These are phyloP conservation scores for Steatocranus sp. DNA, from an alignment of 2,797 vertebrate species.

Conservation along the genomic window DNA sequence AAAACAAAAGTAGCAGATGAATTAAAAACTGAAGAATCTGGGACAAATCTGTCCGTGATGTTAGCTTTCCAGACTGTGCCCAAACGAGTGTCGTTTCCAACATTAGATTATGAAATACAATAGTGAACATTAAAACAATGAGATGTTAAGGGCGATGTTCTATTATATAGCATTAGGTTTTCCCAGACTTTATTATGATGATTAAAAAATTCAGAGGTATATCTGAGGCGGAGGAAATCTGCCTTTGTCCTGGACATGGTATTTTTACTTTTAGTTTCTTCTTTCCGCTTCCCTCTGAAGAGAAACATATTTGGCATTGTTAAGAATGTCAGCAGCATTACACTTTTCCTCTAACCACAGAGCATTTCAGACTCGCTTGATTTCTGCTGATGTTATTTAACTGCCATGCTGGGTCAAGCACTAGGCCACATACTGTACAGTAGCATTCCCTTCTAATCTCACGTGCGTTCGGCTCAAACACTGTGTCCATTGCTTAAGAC, in stretches of 20 bases:
- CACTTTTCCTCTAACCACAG: not conserved
- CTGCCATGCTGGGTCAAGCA: constrained; percentile 32
- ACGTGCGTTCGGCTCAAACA: constrained; percentile 48
- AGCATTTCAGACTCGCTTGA: not conserved
- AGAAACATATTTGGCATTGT: constrained; percentile 16
- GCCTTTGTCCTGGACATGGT: not conserved
- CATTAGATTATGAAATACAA: constrained; percentile 15
- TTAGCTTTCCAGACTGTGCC: constrained; percentile 41
- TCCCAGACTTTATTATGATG: not conserved
- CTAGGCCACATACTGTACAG: constrained; percentile 41
- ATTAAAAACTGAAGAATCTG: constrained; percentile 44
- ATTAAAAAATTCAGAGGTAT: not conserved
- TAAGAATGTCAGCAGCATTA: constrained; percentile 33
- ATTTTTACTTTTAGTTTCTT: not conserved
- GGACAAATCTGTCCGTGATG: constrained; percentile 44
- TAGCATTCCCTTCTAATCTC: constrained; percentile 62
- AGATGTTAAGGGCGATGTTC: not conserved
- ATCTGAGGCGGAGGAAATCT: not conserved
- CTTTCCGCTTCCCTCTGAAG: not conserved
- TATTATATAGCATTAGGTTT: not conserved
- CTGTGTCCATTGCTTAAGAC: constrained; percentile 56
- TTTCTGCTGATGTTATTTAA: constrained; percentile 25
- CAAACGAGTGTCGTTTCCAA: constrained; percentile 10
- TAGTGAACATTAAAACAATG: constrained; percentile 25
- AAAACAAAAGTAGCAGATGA: constrained; percentile 49